phyloP scores from a whole-genome alignment of 2,888 invertebrate genomes.

The Aelia acuminata region DNA sequence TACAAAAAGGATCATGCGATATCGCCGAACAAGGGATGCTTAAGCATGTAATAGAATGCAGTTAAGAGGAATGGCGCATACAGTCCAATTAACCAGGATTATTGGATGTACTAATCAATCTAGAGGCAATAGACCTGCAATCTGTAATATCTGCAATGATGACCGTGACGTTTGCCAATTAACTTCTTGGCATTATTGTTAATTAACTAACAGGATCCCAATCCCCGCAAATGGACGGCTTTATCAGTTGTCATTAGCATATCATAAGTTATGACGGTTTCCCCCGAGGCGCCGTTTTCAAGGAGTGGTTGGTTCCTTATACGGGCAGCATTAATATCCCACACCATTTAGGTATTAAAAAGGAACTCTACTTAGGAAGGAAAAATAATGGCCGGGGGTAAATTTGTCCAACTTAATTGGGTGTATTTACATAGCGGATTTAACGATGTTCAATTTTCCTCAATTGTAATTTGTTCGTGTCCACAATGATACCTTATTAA shows the following conservation, averaged over 20 bases:
- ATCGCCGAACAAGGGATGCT: not conserved
- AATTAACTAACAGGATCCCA: slow-evolving; percentile 33
- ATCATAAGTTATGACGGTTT: not conserved
- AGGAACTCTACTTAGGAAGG: not conserved
- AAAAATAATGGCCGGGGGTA: not conserved
- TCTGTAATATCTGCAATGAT: slow-evolving; percentile 46
- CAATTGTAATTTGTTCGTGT: not conserved
- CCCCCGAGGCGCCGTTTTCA: not conserved
- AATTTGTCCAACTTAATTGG: slow-evolving; percentile 16
- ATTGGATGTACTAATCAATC: slow-evolving; percentile 42
- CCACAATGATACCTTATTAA: not conserved
- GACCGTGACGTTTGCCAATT: slow-evolving; percentile 45
- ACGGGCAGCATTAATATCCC: not conserved
- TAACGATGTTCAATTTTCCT: not conserved
- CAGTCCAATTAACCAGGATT: slow-evolving; percentile 33
- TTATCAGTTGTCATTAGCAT: slow-evolving; percentile 41
- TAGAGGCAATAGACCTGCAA: slow-evolving; percentile 32
- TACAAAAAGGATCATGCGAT: not conserved
- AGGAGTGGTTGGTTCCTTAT: slow-evolving; percentile 32
- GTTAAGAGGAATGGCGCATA: slow-evolving; percentile 20
- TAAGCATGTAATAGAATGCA: not conserved
- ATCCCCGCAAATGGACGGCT: slow-evolving; percentile 32
- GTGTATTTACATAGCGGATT: not conserved
- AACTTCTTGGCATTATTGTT: slow-evolving; percentile 46
- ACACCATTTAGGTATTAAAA: slow-evolving; percentile 1